Conservation (phyloP, 2,797 vertebrate species). For the Glossophaga mutica region DNA sequence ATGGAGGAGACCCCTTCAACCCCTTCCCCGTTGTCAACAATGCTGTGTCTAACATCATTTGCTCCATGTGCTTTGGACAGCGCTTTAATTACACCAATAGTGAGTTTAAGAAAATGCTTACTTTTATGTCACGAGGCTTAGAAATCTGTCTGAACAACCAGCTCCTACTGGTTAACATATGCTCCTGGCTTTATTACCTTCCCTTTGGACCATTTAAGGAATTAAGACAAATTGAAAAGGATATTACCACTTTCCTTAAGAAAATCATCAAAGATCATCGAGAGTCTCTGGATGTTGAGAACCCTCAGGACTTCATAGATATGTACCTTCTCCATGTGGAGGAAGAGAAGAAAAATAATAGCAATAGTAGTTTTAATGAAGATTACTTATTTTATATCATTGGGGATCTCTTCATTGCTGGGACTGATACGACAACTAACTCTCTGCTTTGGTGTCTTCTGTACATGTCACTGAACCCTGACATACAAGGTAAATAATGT, state of each 20-base stretch:
- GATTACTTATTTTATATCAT: slow-evolving; percentile 97
- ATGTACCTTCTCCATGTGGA: slow-evolving; percentile 92
- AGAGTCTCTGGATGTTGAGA: slow-evolving; percentile 85
- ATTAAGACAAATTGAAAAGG: slow-evolving; percentile 87
- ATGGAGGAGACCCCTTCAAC: slow-evolving; percentile 81
- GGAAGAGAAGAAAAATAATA: slow-evolving; percentile 76
- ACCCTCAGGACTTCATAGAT: slow-evolving; percentile 93
- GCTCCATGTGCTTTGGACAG: slow-evolving; percentile 91
- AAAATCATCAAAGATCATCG: slow-evolving; percentile 89
- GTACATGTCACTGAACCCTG: slow-evolving; percentile 90
- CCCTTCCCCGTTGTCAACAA: slow-evolving; percentile 87
- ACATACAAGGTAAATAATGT: slow-evolving; percentile 91
- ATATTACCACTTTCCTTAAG: slow-evolving; percentile 92
- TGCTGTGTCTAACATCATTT: slow-evolving; percentile 94
- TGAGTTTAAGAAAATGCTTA: slow-evolving; percentile 88
- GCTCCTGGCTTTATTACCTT: slow-evolving; percentile 90
- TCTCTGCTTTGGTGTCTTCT: slow-evolving; percentile 94
- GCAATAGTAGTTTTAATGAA: slow-evolving; percentile 89
- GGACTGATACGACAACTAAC: slow-evolving; percentile 96
- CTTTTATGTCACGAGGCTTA: slow-evolving; percentile 88
- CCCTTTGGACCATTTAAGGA: slow-evolving; percentile 92
- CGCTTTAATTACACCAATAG: slow-evolving; percentile 90
- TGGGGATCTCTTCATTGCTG: slow-evolving; percentile 95
- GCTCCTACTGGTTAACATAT: slow-evolving; percentile 91
- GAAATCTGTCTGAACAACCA: slow-evolving; percentile 89